A percentile compares a stretch with the other conserved stretches of the same genome.
These are phyloP conservation scores for Drosophila subquinaria DNA, from an alignment of 2,888 invertebrate genomes.

Conservation along the genomic window DNA sequence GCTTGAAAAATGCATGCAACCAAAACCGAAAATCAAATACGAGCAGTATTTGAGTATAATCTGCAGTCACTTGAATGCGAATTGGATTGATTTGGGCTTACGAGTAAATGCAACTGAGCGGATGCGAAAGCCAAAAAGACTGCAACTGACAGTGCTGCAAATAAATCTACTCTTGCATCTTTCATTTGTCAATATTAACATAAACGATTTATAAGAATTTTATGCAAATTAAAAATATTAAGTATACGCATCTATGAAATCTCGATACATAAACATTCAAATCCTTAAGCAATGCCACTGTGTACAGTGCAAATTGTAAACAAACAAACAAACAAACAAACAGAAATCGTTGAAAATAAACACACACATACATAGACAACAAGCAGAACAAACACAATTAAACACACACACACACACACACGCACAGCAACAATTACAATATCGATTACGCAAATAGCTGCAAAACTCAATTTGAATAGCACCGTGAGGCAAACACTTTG, in stretches of 20 bases:
- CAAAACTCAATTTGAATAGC: slow-evolving; percentile 32
- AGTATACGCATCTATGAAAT: slow-evolving; percentile 9
- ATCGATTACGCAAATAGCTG: slow-evolving; percentile 66
- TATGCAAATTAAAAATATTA: slow-evolving; percentile 1
- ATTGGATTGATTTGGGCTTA: slow-evolving; percentile 40
- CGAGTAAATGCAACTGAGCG: slow-evolving; percentile 33
- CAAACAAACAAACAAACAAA: slow-evolving; percentile 43
- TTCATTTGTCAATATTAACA: neutral
- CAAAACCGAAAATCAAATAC: slow-evolving; percentile 62
- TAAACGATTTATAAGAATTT: neutral
- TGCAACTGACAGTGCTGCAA: slow-evolving; percentile 11
- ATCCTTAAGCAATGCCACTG: slow-evolving; percentile 27
- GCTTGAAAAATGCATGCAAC: slow-evolving; percentile 49
- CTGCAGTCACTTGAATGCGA: slow-evolving; percentile 43
- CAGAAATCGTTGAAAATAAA: slow-evolving; percentile 43
- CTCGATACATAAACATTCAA: neutral
- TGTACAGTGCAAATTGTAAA: slow-evolving; percentile 45
- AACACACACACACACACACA: neutral
- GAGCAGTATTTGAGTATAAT: slow-evolving; percentile 37
- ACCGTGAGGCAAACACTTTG: slow-evolving; percentile 3
- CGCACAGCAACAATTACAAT: slow-evolving; percentile 31
- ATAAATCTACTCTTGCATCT: neutral
- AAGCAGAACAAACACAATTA: slow-evolving; percentile 9
- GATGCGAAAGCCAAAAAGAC: slow-evolving; percentile 18
- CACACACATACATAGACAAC: slow-evolving; percentile 17